phyloP scores from a whole-genome alignment of 2,113 vertebrate species.

The Oreochromis aureus region DNA sequence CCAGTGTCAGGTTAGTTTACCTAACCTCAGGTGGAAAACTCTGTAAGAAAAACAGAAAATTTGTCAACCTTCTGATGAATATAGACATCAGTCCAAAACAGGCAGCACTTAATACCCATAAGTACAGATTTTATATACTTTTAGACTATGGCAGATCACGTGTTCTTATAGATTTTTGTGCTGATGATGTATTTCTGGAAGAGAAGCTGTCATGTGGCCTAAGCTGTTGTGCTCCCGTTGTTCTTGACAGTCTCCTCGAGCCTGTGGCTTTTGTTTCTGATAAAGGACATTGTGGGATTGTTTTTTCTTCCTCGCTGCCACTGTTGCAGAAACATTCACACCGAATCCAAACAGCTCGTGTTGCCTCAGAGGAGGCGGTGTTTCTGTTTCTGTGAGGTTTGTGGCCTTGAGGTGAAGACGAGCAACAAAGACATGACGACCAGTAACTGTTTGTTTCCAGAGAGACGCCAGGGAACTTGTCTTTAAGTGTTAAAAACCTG shows the following conservation, averaged over 20 bases:
- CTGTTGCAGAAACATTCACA: rapidly evolving
- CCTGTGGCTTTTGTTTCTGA: neutral
- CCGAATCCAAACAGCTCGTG: neutral
- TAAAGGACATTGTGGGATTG: neutral
- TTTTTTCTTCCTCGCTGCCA: neutral
- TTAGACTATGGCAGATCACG: neutral
- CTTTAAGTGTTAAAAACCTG: neutral
- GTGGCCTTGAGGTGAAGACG: neutral
- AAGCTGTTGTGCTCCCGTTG: neutral
- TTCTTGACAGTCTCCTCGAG: rapidly evolving
- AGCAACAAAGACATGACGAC: neutral
- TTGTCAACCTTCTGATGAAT: neutral
- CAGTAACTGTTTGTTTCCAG: neutral
- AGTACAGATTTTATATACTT: rapidly evolving
- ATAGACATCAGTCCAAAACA: neutral
- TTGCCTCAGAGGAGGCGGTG: neutral
- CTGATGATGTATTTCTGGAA: neutral
- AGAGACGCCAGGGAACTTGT: neutral
- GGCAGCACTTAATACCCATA: neutral
- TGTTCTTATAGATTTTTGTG: neutral
- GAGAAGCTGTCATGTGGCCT: neutral
- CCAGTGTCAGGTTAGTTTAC: constrained; percentile 79
- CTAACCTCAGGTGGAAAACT: neutral
- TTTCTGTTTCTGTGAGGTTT: neutral
- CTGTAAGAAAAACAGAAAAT: neutral